Percentiles rank a stretch among this genome's conserved stretches.
Evolutionary conservation across 2,888 invertebrate species (phyloP).

Genomic region (Lepas anatifera): DNA sequence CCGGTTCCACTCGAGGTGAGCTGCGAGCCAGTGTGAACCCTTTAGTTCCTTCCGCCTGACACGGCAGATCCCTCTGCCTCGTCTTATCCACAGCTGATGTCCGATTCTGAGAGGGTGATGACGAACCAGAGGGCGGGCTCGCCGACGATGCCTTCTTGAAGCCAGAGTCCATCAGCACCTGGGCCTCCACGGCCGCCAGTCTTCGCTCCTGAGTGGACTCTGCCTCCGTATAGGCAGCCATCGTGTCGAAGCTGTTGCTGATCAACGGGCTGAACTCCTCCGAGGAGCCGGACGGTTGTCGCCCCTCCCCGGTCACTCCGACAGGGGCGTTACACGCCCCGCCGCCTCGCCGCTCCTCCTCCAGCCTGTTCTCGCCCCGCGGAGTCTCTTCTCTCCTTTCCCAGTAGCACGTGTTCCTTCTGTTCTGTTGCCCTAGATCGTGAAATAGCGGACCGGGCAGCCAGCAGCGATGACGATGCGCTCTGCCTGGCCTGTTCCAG

Average conservation of each 20-base stretch:
- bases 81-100: too few species aligned
- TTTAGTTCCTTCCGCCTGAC: too few species aligned
- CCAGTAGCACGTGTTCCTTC: background rate
- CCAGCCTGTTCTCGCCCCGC: background rate
- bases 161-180: background rate
- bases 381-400: background rate
- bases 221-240: background rate
- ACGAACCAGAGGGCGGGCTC: too few species aligned
- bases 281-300: background rate
- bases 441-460: background rate
- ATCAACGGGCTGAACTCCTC: background rate
- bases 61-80: too few species aligned
- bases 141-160: too few species aligned
- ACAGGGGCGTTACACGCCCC: too few species aligned
- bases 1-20: too few species aligned
- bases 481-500: background rate
- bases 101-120: too few species aligned
- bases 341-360: too few species aligned
- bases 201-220: background rate
- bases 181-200: background rate
- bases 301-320: background rate
- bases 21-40: too few species aligned
- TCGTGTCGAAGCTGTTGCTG: background rate
- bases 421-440: too few species aligned
- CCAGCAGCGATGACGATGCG: background rate